Percentiles rank a stretch among this genome's conserved stretches.
Evolutionary conservation across 1,140 invertebrate species (phyloP).

Genomic region (Aphidius ervi): DNA sequence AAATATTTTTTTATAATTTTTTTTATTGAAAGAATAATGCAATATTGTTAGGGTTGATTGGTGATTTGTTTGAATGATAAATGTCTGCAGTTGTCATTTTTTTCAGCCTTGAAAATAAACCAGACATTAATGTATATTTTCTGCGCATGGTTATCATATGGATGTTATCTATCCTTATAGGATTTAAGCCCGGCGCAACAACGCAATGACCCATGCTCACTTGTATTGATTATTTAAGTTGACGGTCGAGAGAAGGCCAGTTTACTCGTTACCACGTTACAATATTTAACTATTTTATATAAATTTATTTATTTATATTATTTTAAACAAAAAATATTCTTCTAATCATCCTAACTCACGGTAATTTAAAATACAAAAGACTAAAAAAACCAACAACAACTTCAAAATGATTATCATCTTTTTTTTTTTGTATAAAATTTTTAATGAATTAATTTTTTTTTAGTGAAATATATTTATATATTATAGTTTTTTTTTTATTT

Average conservation of each 20-base stretch:
- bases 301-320: conserved; percentile 13
- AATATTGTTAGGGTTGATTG: too few relatives aligned
- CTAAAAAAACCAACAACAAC: too few relatives aligned
- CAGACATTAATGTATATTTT: not conserved
- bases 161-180: not conserved
- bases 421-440: too few relatives aligned
- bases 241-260: conserved; percentile 26
- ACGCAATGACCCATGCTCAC: conserved; percentile 26
- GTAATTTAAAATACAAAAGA: too few relatives aligned
- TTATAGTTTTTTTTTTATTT: conserved; percentile 3
- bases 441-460: too few relatives aligned
- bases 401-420: too few relatives aligned
- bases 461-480: not conserved
- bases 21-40: too few relatives aligned
- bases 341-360: too few relatives aligned
- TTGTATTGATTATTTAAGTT: conserved; percentile 28
- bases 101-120: conserved; percentile 17
- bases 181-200: conserved; percentile 17
- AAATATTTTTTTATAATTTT: too few relatives aligned
- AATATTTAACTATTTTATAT: conserved; percentile 21
- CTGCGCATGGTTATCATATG: conserved; percentile 21
- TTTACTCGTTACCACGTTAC: conserved; percentile 15
- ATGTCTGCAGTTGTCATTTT: conserved; percentile 7
- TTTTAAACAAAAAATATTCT: conserved; percentile 10
- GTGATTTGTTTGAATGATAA: not conserved